Evolutionary conservation across 2,888 invertebrate genomes (phyloP).

Genomic region (Drosophila pseudotakahashii): DNA sequence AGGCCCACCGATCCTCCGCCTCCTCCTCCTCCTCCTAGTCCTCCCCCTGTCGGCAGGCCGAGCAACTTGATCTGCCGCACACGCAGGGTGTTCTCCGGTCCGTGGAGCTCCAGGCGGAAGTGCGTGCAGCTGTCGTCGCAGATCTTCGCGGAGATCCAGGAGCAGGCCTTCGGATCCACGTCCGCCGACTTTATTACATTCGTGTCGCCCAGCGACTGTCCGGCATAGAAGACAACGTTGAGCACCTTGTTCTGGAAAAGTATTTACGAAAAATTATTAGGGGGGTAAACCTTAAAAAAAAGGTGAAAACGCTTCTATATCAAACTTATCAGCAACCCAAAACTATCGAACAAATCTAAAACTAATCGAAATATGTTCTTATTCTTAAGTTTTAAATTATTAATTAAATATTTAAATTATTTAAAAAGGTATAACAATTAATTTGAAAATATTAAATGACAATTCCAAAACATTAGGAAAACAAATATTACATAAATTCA

Average conservation of each 20-base stretch:
- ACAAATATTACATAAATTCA: too few species aligned
- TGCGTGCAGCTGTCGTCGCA: slow-evolving; percentile 86
- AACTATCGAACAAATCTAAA: too few species aligned
- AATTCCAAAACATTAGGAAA: too few species aligned
- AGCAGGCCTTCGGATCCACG: slow-evolving; percentile 92
- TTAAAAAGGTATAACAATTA: too few species aligned
- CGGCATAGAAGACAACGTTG: slow-evolving; percentile 92
- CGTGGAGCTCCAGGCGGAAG: slow-evolving; percentile 94
- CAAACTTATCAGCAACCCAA: too few species aligned
- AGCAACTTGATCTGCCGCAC: slow-evolving; percentile 92
- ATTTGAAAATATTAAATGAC: too few species aligned
- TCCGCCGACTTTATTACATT: slow-evolving; percentile 92
- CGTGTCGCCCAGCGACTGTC: slow-evolving; percentile 92
- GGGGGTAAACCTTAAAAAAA: too few species aligned
- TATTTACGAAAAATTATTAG: neutral
- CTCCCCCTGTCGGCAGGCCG: slow-evolving; percentile 85
- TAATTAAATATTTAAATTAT: too few species aligned
- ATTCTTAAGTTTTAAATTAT: too few species aligned
- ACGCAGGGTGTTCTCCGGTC: slow-evolving; percentile 95
- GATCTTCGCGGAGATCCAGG: slow-evolving; percentile 95
- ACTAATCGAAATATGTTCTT: too few species aligned
- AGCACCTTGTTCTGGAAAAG: slow-evolving; percentile 92
- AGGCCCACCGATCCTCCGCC: slow-evolving; percentile 34
- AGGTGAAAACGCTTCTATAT: too few species aligned
- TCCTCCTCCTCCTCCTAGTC: slow-evolving; percentile 1